Evolutionary conservation across 2,888 invertebrate genomes (phyloP), one percentile per base, ranked within the genome.

Genomic region (Ypsolopha scabrella): DNA sequence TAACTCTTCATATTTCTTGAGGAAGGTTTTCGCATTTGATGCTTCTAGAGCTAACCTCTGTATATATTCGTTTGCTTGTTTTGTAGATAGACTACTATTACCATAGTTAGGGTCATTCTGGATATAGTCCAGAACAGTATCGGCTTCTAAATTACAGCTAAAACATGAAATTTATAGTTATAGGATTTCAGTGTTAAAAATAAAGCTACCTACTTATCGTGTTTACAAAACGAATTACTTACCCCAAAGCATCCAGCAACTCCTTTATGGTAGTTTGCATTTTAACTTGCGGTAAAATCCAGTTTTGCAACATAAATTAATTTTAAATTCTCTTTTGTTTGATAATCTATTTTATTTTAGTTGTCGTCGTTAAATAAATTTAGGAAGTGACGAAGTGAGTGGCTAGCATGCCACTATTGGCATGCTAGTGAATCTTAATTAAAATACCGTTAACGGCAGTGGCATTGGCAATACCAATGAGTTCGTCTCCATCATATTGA

Each of bases 1-100:
- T 24, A 94, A 77, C 60, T 94, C 92, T 67, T 94, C 93, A 72
- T 92, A 93, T 77, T 93, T 94, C 56, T 90, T 88, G 45, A 91
- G 65, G 72, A 94, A 93, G 50, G 87, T 82, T 62, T 92, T 90
- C 2, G 92, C 87, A 64, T 91, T 90, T 3, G 88, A 77, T 51
- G 91, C 87, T 65, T 89, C 88, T 60, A 90, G 89, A 37, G 91
- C 90, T 58, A 94, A 87, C 63, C 90, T 88, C 61, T 90, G 88
- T 49, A 92, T 88, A 56, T 89, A 88, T 63, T 88, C 90, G 60
- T 89, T 88, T 7, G 88, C 76, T 70, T 88, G 87, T 63, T 88
- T 88, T 8, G 89, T 75, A 10, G 89, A 82, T 33, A 86, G 74
- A 61, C 80, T 80, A 56, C 80, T 82, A 55, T 85, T 86, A n/a